phyloP scores from a whole-genome alignment of 2,888 invertebrate species.

The Eilema caniola region DNA sequence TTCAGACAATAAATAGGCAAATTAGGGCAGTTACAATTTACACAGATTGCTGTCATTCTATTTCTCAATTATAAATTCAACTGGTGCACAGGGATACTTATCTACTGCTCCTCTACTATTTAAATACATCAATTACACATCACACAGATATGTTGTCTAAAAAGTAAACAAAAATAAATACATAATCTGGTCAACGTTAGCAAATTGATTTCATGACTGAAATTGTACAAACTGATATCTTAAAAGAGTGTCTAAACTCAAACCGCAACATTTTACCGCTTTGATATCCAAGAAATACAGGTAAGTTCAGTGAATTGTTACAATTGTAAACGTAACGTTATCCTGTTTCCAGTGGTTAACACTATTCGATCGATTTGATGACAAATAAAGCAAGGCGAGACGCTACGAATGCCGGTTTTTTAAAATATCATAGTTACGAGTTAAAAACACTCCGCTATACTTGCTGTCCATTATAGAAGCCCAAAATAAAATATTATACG shows the following conservation, averaged over 20 bases:
- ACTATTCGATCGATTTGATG: conserved; percentile 68
- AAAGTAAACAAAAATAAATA: not conserved
- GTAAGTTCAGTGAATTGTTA: conserved; percentile 10
- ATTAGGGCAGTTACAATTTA: not conserved
- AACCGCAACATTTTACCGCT: conserved; percentile 8
- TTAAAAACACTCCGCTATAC: conserved; percentile 43
- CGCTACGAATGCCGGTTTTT: conserved; percentile 63
- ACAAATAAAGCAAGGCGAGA: conserved; percentile 60
- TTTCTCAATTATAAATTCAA: not conserved
- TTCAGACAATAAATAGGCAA: not conserved
- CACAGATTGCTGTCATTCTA: not conserved
- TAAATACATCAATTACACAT: no score
- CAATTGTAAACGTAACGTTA: conserved; percentile 23
- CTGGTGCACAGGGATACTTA: not conserved
- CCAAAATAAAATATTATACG: conserved; percentile 59
- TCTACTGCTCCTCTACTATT: no score
- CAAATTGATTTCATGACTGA: not conserved
- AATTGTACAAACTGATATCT: not conserved
- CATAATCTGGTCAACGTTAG: not conserved
- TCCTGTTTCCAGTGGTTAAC: conserved; percentile 40
- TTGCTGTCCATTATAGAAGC: conserved; percentile 55
- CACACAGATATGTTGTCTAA: not conserved
- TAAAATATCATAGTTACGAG: conserved; percentile 56
- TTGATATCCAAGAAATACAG: conserved; percentile 35
- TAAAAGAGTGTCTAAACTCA: not conserved